phyloP scores from a whole-genome alignment of 1,140 invertebrate species.

The Amyelois transitella region DNA sequence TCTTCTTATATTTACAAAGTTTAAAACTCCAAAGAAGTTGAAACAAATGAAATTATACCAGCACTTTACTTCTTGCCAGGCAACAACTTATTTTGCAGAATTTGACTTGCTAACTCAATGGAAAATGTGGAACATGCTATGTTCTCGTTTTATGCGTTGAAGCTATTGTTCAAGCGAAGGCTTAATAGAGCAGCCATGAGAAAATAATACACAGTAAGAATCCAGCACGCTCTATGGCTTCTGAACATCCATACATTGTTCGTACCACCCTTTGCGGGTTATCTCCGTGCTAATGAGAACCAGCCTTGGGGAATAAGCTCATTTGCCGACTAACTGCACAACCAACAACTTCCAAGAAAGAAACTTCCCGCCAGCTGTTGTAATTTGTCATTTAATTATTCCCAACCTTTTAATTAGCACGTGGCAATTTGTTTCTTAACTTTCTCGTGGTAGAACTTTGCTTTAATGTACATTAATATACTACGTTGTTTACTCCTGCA shows the following conservation, averaged over 20 bases:
- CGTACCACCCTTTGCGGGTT: slow-evolving; percentile 18
- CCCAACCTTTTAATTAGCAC: slow-evolving; percentile 21
- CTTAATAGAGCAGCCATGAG: not conserved
- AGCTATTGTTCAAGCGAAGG: not conserved
- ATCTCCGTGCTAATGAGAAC: slow-evolving; percentile 42
- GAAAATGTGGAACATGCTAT: not conserved
- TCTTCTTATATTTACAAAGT: not conserved
- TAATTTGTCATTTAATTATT: slow-evolving; percentile 53
- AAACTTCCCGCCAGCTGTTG: slow-evolving; percentile 42
- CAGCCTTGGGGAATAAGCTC: slow-evolving; percentile 50
- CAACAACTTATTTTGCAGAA: not conserved
- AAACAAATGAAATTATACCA: not conserved
- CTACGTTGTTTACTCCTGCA: not conserved
- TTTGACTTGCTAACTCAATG: not conserved
- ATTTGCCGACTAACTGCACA: slow-evolving; percentile 46
- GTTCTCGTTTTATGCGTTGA: not conserved
- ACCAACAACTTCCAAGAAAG: slow-evolving; percentile 38
- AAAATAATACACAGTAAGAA: not conserved
- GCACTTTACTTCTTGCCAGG: not conserved
- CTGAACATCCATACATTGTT: slow-evolving; percentile 22
- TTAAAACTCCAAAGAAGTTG: not conserved
- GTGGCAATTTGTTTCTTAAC: slow-evolving; percentile 1
- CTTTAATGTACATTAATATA: not conserved
- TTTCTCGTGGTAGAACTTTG: not conserved
- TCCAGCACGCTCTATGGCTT: not conserved